These are phyloP conservation scores for Apotomis betuletana DNA, from an alignment of 2,888 invertebrate genomes.

Conservation along the genomic window DNA sequence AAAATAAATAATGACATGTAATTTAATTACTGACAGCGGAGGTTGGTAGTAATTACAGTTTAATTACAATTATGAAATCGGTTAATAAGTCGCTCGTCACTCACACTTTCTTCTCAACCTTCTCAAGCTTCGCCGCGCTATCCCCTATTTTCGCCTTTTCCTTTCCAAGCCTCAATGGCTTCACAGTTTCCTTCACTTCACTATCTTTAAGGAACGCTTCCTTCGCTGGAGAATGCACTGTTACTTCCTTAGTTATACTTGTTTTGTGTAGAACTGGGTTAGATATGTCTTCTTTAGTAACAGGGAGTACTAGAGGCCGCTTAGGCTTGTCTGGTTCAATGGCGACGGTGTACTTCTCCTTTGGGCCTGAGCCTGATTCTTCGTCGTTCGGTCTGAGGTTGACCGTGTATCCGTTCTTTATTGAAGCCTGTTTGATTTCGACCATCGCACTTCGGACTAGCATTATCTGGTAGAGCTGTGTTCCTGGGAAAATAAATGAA, in stretches of 20 bases:
- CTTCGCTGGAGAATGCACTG: slow-evolving; percentile 20
- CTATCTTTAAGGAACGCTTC: slow-evolving; percentile 14
- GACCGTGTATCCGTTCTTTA: slow-evolving; percentile 46
- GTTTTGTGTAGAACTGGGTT: neutral
- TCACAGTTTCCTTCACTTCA: slow-evolving; percentile 11
- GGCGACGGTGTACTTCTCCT: slow-evolving; percentile 27
- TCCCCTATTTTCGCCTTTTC: slow-evolving; percentile 28
- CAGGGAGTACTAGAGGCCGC: neutral
- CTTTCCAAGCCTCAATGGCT: slow-evolving; percentile 5
- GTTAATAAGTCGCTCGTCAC: neutral
- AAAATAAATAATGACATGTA: no score
- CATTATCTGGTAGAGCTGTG: slow-evolving; percentile 64
- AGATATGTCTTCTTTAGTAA: slow-evolving; percentile 15
- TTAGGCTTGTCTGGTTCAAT: slow-evolving; percentile 27
- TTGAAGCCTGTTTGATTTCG: slow-evolving; percentile 53
- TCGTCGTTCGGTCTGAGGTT: slow-evolving; percentile 14
- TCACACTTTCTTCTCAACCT: slow-evolving; percentile 28
- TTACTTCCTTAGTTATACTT: neutral
- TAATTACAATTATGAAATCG: no score
- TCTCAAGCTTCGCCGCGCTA: slow-evolving; percentile 15
- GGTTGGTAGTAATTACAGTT: no score
- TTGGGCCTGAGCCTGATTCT: neutral
- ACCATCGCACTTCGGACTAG: slow-evolving; percentile 67
- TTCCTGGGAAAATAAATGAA: slow-evolving; percentile 56
- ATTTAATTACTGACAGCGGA: no score